Evolutionary conservation across 2,113 vertebrate genomes (phyloP).

Genomic region (Pantherophis guttatus): DNA sequence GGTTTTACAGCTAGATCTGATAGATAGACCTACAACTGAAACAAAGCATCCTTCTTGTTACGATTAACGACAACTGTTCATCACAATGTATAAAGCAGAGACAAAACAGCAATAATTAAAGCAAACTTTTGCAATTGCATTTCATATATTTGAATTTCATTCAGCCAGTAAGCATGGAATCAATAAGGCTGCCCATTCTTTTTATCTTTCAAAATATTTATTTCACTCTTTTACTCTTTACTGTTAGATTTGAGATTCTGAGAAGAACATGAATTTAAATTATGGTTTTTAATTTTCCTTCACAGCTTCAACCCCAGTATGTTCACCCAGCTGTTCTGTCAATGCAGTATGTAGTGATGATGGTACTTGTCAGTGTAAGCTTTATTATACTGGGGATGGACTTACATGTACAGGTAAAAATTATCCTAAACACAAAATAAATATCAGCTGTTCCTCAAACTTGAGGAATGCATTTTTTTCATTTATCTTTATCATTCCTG

Average conservation of each 20-base stretch:
- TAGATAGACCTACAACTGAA: neutral
- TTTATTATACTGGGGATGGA: slow-evolving; percentile 85
- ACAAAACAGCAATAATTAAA: neutral
- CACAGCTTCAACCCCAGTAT: slow-evolving; percentile 67
- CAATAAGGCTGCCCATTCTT: neutral
- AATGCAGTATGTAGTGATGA: slow-evolving; percentile 81
- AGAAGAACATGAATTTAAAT: neutral
- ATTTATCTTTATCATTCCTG: neutral
- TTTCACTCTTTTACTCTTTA: neutral
- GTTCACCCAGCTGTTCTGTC: slow-evolving; percentile 79
- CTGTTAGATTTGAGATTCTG: neutral
- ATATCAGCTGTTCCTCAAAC: neutral
- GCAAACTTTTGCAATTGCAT: neutral
- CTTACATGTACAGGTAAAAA: slow-evolving; percentile 81
- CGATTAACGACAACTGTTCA: neutral
- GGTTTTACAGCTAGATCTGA: neutral
- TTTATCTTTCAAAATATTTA: neutral
- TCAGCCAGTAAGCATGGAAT: neutral
- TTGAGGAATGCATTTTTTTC: neutral
- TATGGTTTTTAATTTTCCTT: slow-evolving; percentile 2
- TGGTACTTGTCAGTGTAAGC: slow-evolving; percentile 85
- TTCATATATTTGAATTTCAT: neutral
- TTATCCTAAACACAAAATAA: neutral
- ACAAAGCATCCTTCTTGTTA: neutral
- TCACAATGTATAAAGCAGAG: neutral